Evolutionary conservation across 2,113 vertebrate genomes (phyloP), one percentile per base, ranked within the genome.

Genomic region (Myxocyprinus asiaticus): DNA sequence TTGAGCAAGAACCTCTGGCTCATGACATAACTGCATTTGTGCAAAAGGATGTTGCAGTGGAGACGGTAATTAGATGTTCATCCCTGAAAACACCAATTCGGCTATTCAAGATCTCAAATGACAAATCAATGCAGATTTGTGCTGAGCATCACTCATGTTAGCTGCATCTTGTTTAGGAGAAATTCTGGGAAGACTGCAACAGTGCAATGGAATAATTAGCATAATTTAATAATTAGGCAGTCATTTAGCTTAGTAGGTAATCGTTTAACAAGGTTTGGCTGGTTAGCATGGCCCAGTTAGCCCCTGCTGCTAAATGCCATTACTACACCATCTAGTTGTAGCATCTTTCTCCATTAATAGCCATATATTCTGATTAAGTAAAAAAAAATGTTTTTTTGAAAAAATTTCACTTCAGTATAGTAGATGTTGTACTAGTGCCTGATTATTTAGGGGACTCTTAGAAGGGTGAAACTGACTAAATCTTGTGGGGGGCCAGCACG

Each of bases 41-140:
- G 15, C 9, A 9, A 7, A 17, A 7, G 15, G 8, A 67, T 33
- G 22, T 33, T 33, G 22, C 22, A 33, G 22, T 33, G 22, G 22
- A 9, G 7, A 11, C 11, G 22, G 44, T 74, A 62, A 74, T 22
- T 17, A 4, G 58, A 62, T 61, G 5, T 74, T 44, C 58, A 62
- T 74, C 6, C 56, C 4, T 62, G 14, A 59, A 59, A 70, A 45
- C 55, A 22, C n/a, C 9, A 12, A 17, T 47, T 68, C 4, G 11
- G 15, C 9, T 43, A 58, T 5, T 58, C 12, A 58, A 58, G 55
- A 58, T 5, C 12, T 9, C 55, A 72, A 59, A 44, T 5, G 4
- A 45, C 11, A 44, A 45, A 59, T 72, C 43, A 22, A 72, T 72
- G 44, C 42, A 72, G 22, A 58, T 45, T 45, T 58, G 69, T 72